These are phyloP conservation scores for Pantherophis alleghaniensis DNA, from an alignment of 2,797 vertebrate species.

Conservation along the genomic window DNA sequence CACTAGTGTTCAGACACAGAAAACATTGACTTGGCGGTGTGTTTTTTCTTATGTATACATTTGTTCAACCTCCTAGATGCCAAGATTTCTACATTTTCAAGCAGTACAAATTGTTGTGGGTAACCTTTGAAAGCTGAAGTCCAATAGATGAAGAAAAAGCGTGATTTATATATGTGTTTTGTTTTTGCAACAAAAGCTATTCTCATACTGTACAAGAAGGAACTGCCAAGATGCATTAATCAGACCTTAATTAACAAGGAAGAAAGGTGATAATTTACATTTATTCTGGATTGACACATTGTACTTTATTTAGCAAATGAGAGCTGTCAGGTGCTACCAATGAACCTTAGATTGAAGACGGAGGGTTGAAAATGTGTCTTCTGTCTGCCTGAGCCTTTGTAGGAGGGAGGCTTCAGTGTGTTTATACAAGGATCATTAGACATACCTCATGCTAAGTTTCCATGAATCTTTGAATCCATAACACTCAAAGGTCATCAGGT, in stretches of 20 bases:
- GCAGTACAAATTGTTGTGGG: constrained; percentile 34
- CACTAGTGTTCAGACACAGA: not conserved
- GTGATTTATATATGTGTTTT: constrained; percentile 53
- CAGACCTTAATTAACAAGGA: constrained; percentile 68
- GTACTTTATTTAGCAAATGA: constrained; percentile 72
- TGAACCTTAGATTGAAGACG: constrained; percentile 65
- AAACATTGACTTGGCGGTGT: not conserved
- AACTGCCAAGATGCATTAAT: constrained; percentile 63
- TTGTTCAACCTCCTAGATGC: constrained; percentile 33
- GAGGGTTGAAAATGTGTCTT: constrained; percentile 73
- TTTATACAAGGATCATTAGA: constrained; percentile 70
- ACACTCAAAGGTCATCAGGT: constrained; percentile 66
- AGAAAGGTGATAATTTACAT: constrained; percentile 79
- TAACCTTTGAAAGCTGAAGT: constrained; percentile 58
- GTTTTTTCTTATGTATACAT: constrained; percentile 22
- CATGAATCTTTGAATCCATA: constrained; percentile 71
- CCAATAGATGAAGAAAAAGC: constrained; percentile 37
- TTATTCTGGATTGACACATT: constrained; percentile 74
- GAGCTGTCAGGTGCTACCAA: constrained; percentile 68
- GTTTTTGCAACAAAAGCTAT: constrained; percentile 60
- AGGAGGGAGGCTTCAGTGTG: constrained; percentile 68
- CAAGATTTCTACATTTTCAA: constrained; percentile 50
- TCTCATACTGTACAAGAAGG: constrained; percentile 45
- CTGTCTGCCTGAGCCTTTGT: constrained; percentile 67
- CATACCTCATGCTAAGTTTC: constrained; percentile 52